Base-by-base conservation (phyloP, 1,140 invertebrate species). In the Theocolax elegans region DNA sequence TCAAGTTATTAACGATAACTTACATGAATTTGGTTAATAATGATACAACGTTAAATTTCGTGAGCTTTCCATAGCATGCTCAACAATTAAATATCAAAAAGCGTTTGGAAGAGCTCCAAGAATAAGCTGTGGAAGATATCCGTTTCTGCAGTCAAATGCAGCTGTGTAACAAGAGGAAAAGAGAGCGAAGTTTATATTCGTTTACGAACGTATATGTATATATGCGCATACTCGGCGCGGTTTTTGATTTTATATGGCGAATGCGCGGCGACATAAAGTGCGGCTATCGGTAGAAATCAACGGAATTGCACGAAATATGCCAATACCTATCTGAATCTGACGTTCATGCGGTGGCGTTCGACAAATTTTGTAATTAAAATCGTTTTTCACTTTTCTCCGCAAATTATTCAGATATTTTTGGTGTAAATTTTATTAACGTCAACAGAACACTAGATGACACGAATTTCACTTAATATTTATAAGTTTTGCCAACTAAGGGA, bases 21-120 rank as follows among this genome's bases (percentile, higher is more conserved):
- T 23, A 17, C 2, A n/a, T 12, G 10, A 21, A 15, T 6, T 15
- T 13, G 19, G 56, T 58, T 40, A 38, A 25, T 60, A 44, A 60
- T 46, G 42, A 44, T 60, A 29, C 8, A 29, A 60, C 38, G n/a
- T 60, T 46, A 46, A 60, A 60, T 44, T 60, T 46, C 21, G 12
- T 21, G 58, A 23, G 40, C 48, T 8, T 19, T 8, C 17, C 8
- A 13, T 13, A 9, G 25, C 23, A 17, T 10, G 4, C 17, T n/a
- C 35, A 65, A 65, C 63, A 65, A 65, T 65, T 54, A 54, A 65
- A 65, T 53, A 54, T 65, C 49, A 53, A 65, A 54, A 35, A 29
- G 48, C 19, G 25, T 27, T 54, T 65, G 63, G 63, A 65, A 31
- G 9, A 7, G 8, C 21, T 31, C 63, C 63, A 54, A 65, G 60